These are phyloP conservation scores for Phymatocera aterrima DNA, from an alignment of 2,888 invertebrate genomes.

Conservation along the genomic window DNA sequence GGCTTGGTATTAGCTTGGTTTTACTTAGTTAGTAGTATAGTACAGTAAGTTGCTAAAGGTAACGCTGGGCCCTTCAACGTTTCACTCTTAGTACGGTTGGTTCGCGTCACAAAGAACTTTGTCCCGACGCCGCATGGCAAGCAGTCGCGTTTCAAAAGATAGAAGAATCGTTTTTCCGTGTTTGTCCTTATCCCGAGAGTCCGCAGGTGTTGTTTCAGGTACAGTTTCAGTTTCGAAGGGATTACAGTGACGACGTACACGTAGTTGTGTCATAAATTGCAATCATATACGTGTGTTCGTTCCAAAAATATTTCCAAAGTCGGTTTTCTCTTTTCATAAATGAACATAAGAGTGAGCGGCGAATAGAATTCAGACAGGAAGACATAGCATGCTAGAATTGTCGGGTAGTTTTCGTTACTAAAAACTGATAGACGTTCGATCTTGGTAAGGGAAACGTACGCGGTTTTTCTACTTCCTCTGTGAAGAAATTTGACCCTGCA, in stretches of 20 bases:
- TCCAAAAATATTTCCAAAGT: not conserved
- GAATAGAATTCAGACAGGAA: too few relatives aligned
- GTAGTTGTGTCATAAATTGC: too few relatives aligned
- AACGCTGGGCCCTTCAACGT: slow-evolving; percentile 28
- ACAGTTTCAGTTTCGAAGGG: not conserved
- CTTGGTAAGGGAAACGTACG: too few relatives aligned
- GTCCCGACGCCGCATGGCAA: too few relatives aligned
- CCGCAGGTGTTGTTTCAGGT: not conserved
- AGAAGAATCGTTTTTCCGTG: too few relatives aligned
- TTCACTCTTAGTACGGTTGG: not conserved
- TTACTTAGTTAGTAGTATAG: not conserved
- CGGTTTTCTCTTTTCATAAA: too few relatives aligned
- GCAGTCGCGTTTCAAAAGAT: too few relatives aligned
- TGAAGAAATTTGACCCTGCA: not conserved
- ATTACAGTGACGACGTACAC: slow-evolving; percentile 26
- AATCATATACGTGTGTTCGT: not conserved
- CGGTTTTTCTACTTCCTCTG: not conserved
- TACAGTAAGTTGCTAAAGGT: not conserved
- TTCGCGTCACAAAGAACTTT: not conserved
- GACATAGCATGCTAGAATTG: too few relatives aligned
- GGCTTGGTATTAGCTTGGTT: not conserved
- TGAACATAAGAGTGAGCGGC: too few relatives aligned
- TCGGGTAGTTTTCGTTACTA: too few relatives aligned
- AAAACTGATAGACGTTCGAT: too few relatives aligned
- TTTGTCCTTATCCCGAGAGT: too few relatives aligned